phyloP scores from a whole-genome alignment of 2,113 vertebrate species.

The Arenaria interpres region DNA sequence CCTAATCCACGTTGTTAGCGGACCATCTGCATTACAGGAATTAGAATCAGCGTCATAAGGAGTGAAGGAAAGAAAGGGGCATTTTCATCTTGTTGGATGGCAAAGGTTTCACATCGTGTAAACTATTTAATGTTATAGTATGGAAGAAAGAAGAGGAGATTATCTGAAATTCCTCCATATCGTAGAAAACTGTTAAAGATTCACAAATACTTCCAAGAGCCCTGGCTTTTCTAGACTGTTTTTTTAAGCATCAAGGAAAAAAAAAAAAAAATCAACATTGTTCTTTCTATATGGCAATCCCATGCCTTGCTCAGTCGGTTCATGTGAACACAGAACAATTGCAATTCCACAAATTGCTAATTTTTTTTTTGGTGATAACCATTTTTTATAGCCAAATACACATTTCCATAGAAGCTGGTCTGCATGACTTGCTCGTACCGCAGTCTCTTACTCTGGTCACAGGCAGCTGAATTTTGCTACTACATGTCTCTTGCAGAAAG shows the following conservation, averaged over 20 bases:
- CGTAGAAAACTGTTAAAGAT: background rate
- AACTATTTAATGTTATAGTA: background rate
- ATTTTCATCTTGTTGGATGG: background rate
- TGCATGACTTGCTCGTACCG: background rate
- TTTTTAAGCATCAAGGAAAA: background rate
- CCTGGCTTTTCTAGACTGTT: background rate
- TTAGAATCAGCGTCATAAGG: fast-evolving
- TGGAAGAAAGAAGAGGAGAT: background rate
- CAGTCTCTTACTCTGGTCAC: background rate
- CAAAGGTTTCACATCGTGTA: background rate
- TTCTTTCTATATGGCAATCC: background rate
- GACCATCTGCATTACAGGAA: background rate
- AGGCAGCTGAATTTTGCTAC: background rate
- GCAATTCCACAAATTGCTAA: background rate
- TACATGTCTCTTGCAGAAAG: background rate
- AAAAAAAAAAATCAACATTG: no score
- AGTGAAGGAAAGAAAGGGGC: background rate
- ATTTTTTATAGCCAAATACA: background rate
- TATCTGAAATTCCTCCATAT: background rate
- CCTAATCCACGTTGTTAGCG: background rate
- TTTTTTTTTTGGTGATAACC: background rate
- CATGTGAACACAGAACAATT: background rate
- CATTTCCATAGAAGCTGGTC: background rate
- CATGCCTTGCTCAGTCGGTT: background rate
- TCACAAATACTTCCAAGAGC: background rate